Base-by-base conservation (phyloP, 2,113 vertebrate genomes). In the Corapipo altera region DNA sequence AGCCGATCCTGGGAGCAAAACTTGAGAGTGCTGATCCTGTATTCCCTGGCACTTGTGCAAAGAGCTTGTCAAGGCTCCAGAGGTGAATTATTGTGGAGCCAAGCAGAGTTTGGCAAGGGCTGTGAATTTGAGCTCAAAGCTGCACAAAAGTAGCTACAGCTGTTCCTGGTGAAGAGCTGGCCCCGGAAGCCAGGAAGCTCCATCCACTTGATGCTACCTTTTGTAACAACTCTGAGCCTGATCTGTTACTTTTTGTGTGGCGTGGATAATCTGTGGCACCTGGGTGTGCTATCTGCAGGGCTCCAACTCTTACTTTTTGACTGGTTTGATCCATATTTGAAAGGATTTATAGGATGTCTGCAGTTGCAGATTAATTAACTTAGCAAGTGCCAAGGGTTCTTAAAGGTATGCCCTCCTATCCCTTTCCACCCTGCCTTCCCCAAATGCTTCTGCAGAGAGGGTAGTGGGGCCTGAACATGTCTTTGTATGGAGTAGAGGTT, bases 181-280 rank as follows among this genome's bases (percentile, higher is more conserved):
- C 35, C 57, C 23, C 48, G 27, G 61, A 43, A 93, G 51, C 49
- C 35, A 22, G 49, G 64, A 23, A 0, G 0, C 83, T 59, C 26
- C 37, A 21, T 54, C 46, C 4, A 4, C 2, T 6, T 76, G 74
- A 27, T 70, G 33, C 58, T 69, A 28, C 71, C 30, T 91, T 91
- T 49, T 39, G 27, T 67, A 75, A 57, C 44, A 48, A 0, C 41
- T n/a, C 33, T 27, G 33, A 15, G 9, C 39, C 37, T 35, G 18
- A 78, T 33, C n/a, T 81, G 8, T 23, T 89, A 3, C 6, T 41
- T 74, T 51, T 52, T 48, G 3, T n/a, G 24, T 24, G 12, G 11
- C 0, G 0, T 49, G 43, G n/a, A 15, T 78, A 54, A 46, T 66
- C 41, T 22, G 1, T 6, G 1, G 19, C 62, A 41, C 52, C 62